Evolutionary conservation across 2,113 vertebrate species (phyloP).

Genomic region (Catharus bicknelli): DNA sequence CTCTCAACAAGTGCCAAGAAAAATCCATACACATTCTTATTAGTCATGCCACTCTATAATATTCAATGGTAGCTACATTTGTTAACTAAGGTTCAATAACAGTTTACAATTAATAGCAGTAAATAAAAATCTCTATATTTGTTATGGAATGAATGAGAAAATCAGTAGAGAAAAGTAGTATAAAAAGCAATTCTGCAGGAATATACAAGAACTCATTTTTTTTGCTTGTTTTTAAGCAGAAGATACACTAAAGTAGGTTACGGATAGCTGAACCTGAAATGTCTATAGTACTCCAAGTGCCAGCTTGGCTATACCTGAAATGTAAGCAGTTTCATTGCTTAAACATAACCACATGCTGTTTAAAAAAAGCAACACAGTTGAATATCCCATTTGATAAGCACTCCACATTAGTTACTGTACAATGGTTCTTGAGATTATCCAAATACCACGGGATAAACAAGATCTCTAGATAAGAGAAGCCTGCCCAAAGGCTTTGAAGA

Average conservation of each 20-base stretch:
- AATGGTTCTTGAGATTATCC: neutral
- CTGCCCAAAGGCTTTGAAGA: neutral
- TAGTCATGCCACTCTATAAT: neutral
- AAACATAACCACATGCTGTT: neutral
- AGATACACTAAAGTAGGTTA: neutral
- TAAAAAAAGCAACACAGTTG: neutral
- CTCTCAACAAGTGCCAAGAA: neutral
- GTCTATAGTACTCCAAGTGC: neutral
- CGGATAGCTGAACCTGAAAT: neutral
- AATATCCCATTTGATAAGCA: neutral
- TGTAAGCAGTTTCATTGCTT: neutral
- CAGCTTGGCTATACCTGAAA: neutral
- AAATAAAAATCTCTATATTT: neutral
- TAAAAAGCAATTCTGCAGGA: constrained; percentile 2
- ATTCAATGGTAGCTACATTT: neutral
- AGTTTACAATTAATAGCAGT: neutral
- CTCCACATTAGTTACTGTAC: neutral
- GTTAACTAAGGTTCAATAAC: neutral
- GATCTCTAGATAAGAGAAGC: neutral
- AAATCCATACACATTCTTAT: neutral
- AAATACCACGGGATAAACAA: neutral
- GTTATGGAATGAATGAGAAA: neutral
- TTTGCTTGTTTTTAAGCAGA: neutral
- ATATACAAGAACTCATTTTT: neutral
- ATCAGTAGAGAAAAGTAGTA: neutral